Evolutionary conservation across 1,140 invertebrate species (phyloP), one percentile per base, ranked within the genome.

Genomic region (Calycopis cecrops): DNA sequence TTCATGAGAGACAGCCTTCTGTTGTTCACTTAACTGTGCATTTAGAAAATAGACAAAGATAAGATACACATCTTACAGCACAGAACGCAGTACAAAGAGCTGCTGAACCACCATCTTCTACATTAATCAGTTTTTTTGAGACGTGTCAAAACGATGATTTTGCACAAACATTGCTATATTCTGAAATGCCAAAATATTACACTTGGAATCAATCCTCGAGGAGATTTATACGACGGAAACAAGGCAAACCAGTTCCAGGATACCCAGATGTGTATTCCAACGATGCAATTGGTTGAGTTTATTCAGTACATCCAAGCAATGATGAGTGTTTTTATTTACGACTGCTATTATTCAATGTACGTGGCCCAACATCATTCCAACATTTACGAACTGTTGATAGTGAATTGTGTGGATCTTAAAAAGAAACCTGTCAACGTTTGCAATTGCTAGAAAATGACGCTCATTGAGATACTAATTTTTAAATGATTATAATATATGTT

Each of bases 401-500:
- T 56, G 44, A 49, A 53, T 61, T 56, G 56, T 61, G 59, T 53
- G 38, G 35, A 48, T 52, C 57, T 11, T 85, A 72, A 57, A 60
- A 69, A 63, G 73, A 70, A 59, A 72, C 76, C 28, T 85, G 80
- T 65, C 71, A 74, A 64, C 55, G 35, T 48, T 62, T 77, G 44
- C 16, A 56, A 48, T 71, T 88, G 37, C 53, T 88, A 8, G 40
- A 42, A 42, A 42, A 42, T 42, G 76, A 88, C 53, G 47, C 38
- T 51, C 71, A 78, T 56, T 86, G 80, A 85, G 64, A n/a, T 58
- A 52, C 56, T 61, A 57, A 62, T 10, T 57, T 62, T 57, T 50
- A 62, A 62, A 62, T 57, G 1, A 55, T 62, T 62, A 57, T 62
- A n/a, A n/a, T n/a, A 55, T 57, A 47, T 62, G 48, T 57, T 62